A percentile compares a stretch with the other conserved stretches of the same genome.
Evolutionary conservation across 2,888 invertebrate species (phyloP).

Genomic region (Drosophila nr. perissopoda): DNA sequence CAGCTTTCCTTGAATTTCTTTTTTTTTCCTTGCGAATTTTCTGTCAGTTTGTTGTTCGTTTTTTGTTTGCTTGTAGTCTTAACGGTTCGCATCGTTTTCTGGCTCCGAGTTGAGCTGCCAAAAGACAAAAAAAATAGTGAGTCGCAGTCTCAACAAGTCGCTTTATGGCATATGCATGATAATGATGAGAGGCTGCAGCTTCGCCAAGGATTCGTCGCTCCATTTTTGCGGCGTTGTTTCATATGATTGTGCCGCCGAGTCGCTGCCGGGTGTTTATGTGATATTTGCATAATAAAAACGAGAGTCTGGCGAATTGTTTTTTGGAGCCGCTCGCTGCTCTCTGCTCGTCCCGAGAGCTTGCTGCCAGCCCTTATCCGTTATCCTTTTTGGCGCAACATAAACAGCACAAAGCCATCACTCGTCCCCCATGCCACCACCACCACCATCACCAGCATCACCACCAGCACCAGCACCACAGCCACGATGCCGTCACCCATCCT

Average conservation of each 20-base stretch:
- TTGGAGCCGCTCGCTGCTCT: slow-evolving; percentile 8
- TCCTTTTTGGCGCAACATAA: slow-evolving; percentile 63
- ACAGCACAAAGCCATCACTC: slow-evolving; percentile 51
- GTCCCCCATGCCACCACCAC: not conserved
- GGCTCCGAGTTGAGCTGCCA: slow-evolving; percentile 30
- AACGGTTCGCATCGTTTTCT: slow-evolving; percentile 5
- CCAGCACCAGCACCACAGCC: not conserved
- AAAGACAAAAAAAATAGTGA: slow-evolving; percentile 24
- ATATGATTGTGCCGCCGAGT: slow-evolving; percentile 68
- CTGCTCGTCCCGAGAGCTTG: slow-evolving; percentile 34
- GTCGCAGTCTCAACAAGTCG: slow-evolving; percentile 75
- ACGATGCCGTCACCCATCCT: slow-evolving; percentile 14
- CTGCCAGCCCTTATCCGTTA: slow-evolving; percentile 64
- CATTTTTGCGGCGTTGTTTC: slow-evolving; percentile 64
- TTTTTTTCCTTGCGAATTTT: slow-evolving; percentile 19
- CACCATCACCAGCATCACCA: not conserved
- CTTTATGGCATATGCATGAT: slow-evolving; percentile 81
- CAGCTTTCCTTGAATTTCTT: slow-evolving; percentile 39
- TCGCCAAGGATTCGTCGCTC: slow-evolving; percentile 38
- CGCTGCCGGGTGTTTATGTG: slow-evolving; percentile 83
- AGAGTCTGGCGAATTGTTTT: slow-evolving; percentile 59
- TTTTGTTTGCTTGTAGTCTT: slow-evolving; percentile 29
- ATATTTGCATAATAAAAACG: slow-evolving; percentile 83
- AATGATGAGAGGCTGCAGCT: slow-evolving; percentile 61
- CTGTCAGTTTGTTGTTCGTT: slow-evolving; percentile 43